Conservation (phyloP, 1,140 invertebrate species). For the Stegodyphus dumicola region DNA sequence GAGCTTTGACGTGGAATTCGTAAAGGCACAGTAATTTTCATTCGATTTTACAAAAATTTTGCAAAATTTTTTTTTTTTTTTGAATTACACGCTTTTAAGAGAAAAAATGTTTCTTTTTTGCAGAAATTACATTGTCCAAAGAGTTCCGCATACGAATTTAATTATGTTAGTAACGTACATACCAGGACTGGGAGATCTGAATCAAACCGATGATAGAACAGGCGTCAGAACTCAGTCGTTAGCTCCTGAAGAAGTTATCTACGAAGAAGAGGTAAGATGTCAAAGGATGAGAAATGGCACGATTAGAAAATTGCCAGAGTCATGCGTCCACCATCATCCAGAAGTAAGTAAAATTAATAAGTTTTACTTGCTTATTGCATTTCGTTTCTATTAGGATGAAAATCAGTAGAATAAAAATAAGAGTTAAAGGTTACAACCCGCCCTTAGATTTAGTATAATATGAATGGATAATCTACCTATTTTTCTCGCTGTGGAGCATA, state of each 20-base stretch:
- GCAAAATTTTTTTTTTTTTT: no score
- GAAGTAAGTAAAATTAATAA: slow-evolving; percentile 73
- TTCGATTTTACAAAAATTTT: no score
- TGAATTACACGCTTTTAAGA: not conserved
- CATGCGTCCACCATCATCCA: slow-evolving; percentile 87
- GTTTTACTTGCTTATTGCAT: no score
- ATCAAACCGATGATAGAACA: slow-evolving; percentile 78
- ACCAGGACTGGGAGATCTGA: slow-evolving; percentile 76
- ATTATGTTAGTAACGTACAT: slow-evolving; percentile 86
- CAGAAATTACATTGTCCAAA: slow-evolving; percentile 91
- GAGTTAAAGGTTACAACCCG: no score
- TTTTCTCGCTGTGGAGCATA: no score
- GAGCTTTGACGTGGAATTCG: no score
- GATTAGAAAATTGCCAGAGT: slow-evolving; percentile 76
- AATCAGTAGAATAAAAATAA: no score
- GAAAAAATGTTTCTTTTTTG: slow-evolving; percentile 60
- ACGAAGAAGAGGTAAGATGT: slow-evolving; percentile 48
- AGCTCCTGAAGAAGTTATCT: slow-evolving; percentile 72
- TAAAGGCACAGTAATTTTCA: no score
- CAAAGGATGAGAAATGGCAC: slow-evolving; percentile 70
- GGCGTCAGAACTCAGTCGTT: slow-evolving; percentile 72
- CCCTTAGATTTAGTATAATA: no score
- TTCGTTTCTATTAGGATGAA: no score
- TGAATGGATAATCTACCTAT: no score
- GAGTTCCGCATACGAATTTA: slow-evolving; percentile 90